Percentiles rank a stretch among this genome's conserved stretches.
These are phyloP conservation scores for Apostichopus leukothele DNA, from an alignment of 53 echinoderm and acorn worm species.

Conservation along the genomic window DNA sequence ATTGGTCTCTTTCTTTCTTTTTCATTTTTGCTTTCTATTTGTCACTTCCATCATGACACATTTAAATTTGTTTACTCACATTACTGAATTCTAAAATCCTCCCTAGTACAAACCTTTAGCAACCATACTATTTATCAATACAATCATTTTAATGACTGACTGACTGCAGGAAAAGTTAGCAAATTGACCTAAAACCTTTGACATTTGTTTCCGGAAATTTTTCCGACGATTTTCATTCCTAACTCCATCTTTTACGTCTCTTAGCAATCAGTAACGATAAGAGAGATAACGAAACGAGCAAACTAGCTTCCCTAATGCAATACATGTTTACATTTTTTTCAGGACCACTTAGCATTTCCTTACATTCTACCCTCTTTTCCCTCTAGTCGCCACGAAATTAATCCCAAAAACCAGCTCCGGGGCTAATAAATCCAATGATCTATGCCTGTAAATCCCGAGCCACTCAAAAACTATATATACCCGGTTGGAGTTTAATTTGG, in stretches of 20 bases:
- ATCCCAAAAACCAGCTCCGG: conserved; percentile 9
- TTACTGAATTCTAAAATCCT: neutral
- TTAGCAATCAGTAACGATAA: neutral
- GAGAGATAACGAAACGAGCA: neutral
- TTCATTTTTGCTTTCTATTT: neutral
- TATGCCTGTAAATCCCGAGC: neutral
- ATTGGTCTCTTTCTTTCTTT: neutral
- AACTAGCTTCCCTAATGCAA: neutral
- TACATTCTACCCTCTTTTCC: neutral
- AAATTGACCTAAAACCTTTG: neutral
- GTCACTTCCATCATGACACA: neutral
- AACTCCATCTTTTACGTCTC: neutral
- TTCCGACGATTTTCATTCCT: too few relatives aligned
- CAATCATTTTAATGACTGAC: neutral
- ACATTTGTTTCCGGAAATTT: neutral
- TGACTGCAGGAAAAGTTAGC: neutral
- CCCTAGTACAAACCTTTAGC: neutral
- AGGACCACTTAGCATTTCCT: neutral
- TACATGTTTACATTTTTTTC: neutral
- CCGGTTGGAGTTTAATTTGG: neutral
- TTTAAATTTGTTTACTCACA: too few relatives aligned
- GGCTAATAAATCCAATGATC: conserved; percentile 22
- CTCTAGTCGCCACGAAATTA: conserved; percentile 12
- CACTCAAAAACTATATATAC: neutral
- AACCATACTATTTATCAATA: neutral